phyloP scores from a whole-genome alignment of 2,113 vertebrate species.

The Lepidothrix coronata region DNA sequence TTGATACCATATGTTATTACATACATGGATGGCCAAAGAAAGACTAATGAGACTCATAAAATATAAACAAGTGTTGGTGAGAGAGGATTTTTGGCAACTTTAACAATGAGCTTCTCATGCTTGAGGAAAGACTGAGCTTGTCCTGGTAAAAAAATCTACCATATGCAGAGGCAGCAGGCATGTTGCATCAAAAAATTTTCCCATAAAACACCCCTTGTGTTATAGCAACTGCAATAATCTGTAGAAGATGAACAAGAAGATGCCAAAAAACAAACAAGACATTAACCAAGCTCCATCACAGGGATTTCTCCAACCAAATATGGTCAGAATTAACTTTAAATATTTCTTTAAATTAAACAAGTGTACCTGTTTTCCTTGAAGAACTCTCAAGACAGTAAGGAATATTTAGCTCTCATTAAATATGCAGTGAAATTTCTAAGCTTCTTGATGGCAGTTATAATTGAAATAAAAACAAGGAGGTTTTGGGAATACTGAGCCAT shows the following conservation, averaged over 20 bases:
- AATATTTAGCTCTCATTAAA: neutral
- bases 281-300: neutral
- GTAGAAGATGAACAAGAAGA: neutral
- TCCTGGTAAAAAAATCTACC: neutral
- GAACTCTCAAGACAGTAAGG: neutral
- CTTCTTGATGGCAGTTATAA: neutral
- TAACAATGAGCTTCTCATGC: neutral
- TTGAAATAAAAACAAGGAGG: neutral
- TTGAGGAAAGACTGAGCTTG: neutral
- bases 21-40: neutral
- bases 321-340: neutral
- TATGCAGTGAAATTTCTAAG: neutral
- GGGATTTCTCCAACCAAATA: neutral
- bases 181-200: neutral
- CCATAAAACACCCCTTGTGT: neutral
- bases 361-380: neutral
- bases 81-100: neutral
- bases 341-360: neutral
- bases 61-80: neutral
- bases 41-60: conserved; percentile 16
- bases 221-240: neutral
- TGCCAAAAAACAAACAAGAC: neutral
- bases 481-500: neutral
- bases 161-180: neutral
- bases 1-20: neutral